Base-by-base conservation (phyloP, 2,113 vertebrate genomes). In the Amazona vittata region DNA sequence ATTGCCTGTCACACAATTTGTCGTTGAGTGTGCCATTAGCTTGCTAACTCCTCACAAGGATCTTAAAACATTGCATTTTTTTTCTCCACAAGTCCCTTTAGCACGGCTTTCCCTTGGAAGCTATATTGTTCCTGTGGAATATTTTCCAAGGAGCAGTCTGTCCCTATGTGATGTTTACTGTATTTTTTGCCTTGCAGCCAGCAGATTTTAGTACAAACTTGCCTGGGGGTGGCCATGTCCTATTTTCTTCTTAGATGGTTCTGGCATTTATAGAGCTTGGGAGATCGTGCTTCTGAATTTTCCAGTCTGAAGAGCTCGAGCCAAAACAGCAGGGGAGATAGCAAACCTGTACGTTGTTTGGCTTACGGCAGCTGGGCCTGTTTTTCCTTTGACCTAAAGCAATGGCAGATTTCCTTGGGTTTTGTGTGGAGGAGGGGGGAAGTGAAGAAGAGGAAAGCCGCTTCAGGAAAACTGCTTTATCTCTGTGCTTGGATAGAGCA, bases 121-220 rank as follows among this genome's bases (percentile, higher is more conserved):
- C 85, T 82, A 31, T 68, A 87, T 94, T 97, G 81, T 94, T 97
- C 94, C 47, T 86, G 68, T 76, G 91, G 93, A 97, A 86, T 96
- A 77, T 93, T 96, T 97, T 97, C 94, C 78, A 87, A 86, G 94
- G 86, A 94, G 95, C 91, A 94, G 95, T 62, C 93, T 97, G 91
- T 97, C 93, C 96, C 93, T 97, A 67, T 95, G 97, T 2, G 18
- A 90, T 96, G 93, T 96, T 96, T 97, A 90, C 92, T 95, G 78
- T 96, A 85, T 89, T 77, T 91, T 91, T 83, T 95, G 94, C 94
- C 92, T 97, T 57, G 75, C 86, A 96, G 94, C 86, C 86, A 84
- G 95, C 80, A 97, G 94, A 98, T 98, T 97, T 98, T 94, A 94
- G 92, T 96, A 96, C 92, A 97, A 95, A 97, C 86, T 96, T 97